Percentiles rank a stretch among this genome's conserved stretches.
phyloP scores from a whole-genome alignment of 2,797 vertebrate species.

The Sebastes kiyomatsui region DNA sequence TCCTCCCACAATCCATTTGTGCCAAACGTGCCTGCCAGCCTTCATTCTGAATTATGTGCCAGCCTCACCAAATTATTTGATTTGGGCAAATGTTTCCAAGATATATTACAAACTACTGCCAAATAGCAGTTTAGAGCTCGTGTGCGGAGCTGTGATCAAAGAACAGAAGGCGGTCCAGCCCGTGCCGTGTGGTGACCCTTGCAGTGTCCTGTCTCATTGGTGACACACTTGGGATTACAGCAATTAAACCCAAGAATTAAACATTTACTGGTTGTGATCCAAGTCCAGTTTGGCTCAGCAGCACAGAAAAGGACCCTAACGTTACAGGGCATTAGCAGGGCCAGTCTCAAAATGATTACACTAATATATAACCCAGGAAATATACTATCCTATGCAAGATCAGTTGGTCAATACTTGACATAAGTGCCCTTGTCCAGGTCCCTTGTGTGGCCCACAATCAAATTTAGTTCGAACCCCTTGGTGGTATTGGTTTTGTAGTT shows the following conservation, averaged over 20 bases:
- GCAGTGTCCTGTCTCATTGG: neutral
- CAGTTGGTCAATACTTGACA: constrained; percentile 20
- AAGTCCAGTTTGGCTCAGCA: neutral
- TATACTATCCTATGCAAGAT: neutral
- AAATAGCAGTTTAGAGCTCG: constrained; percentile 8
- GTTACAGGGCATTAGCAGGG: constrained; percentile 14
- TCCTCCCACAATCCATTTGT: neutral
- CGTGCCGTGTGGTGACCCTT: neutral
- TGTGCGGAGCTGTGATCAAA: neutral
- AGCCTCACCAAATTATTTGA: neutral
- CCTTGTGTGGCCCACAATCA: neutral
- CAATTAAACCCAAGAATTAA: neutral
- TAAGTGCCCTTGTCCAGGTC: neutral
- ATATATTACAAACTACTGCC: constrained; percentile 5
- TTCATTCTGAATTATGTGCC: neutral
- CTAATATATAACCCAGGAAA: constrained; percentile 14
- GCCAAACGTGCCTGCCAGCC: neutral
- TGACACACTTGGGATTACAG: neutral
- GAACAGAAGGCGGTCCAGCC: constrained; percentile 3
- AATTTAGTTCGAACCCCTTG: neutral
- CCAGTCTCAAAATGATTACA: constrained; percentile 16
- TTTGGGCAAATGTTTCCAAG: neutral
- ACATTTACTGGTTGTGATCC: neutral
- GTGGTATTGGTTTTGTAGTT: neutral
- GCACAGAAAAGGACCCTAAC: neutral